A percentile compares a stretch with the other conserved stretches of the same genome.
These are phyloP conservation scores for Coelopa frigida DNA, from an alignment of 1,140 invertebrate species.

Conservation along the genomic window DNA sequence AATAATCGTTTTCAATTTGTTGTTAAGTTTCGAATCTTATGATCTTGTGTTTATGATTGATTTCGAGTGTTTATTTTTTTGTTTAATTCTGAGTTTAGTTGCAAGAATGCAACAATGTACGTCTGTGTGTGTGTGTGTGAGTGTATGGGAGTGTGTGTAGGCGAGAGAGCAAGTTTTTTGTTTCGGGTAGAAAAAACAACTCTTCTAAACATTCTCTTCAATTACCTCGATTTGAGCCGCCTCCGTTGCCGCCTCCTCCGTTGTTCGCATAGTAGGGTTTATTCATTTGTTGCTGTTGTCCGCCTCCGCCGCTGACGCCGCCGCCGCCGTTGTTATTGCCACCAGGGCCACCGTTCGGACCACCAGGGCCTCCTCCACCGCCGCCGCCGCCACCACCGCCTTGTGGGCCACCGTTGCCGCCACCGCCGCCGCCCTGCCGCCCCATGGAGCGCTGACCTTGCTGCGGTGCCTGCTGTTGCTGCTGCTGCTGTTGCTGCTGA, in stretches of 20 bases:
- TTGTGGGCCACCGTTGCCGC: constrained; percentile 16
- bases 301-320: constrained; percentile 14
- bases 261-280: constrained; percentile 43
- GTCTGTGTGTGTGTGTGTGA: no score
- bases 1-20: no score
- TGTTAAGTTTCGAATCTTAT: constrained; percentile 13
- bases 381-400: constrained; percentile 4
- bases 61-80: no score
- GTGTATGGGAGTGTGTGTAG: constrained; percentile 41
- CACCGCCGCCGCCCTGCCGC: constrained; percentile 26
- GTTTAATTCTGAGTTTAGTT: constrained; percentile 8
- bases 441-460: constrained; percentile 33
- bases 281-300: constrained; percentile 25
- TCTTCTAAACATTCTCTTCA: no score
- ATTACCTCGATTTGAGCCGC: constrained; percentile 29
- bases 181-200: no score
- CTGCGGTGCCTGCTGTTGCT: constrained; percentile 42
- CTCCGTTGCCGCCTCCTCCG: constrained; percentile 30
- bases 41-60: neutral
- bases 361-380: constrained; percentile 11
- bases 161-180: constrained; percentile 22
- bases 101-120: no score
- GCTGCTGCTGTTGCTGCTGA: constrained; percentile 39
- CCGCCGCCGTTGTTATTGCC: constrained; percentile 23
- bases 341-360: constrained; percentile 16